These are phyloP conservation scores for Rhombomys opimus DNA, from an alignment of 2,113 vertebrate genomes.

Conservation along the genomic window DNA sequence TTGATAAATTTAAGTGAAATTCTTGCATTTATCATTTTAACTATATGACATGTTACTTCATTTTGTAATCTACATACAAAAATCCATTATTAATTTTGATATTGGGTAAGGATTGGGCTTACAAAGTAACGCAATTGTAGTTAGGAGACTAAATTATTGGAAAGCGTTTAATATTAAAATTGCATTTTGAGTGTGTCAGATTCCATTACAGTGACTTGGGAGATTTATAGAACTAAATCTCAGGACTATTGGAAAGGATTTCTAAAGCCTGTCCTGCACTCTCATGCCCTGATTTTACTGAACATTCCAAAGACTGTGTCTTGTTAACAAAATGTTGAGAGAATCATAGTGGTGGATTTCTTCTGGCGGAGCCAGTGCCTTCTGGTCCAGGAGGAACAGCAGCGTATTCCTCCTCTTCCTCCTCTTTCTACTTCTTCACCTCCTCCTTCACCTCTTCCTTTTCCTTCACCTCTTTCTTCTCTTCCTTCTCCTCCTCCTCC, in stretches of 20 bases:
- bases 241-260: slow-evolving; percentile 26
- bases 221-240: not conserved
- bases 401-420: not conserved
- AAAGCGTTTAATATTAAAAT: slow-evolving; percentile 51
- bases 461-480: too few relatives aligned
- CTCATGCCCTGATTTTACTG: not conserved
- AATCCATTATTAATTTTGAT: slow-evolving; percentile 35
- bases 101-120: not conserved
- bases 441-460: not conserved
- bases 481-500: not conserved
- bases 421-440: not conserved
- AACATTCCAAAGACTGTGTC: not conserved
- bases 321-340: slow-evolving; percentile 42
- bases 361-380: not conserved
- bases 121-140: slow-evolving; percentile 1
- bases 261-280: slow-evolving; percentile 3
- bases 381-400: not conserved
- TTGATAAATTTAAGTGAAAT: slow-evolving; percentile 33
- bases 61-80: slow-evolving; percentile 45
- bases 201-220: not conserved
- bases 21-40: slow-evolving; percentile 53
- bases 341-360: not conserved
- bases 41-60: slow-evolving; percentile 6
- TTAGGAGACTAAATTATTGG: slow-evolving; percentile 53
- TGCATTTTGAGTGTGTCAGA: slow-evolving; percentile 37